Evolutionary conservation across 2,888 invertebrate species (phyloP).

Genomic region (Drosophila fulvimacula): DNA sequence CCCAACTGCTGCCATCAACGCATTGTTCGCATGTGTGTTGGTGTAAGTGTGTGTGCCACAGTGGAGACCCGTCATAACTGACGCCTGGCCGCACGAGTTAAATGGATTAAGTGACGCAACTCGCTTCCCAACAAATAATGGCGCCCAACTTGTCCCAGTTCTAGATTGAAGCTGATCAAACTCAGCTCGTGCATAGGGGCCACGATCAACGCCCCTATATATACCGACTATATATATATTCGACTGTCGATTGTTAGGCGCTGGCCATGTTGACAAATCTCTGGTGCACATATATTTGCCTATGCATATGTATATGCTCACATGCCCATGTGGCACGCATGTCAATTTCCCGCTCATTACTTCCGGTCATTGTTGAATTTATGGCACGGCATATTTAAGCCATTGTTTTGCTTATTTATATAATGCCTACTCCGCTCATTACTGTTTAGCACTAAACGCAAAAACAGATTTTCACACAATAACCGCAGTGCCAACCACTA

Average conservation of each 20-base stretch:
- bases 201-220: conserved; percentile 17
- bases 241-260: not conserved
- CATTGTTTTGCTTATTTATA: conserved; percentile 55
- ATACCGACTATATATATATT: not conserved
- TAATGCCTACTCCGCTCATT: conserved; percentile 68
- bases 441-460: conserved; percentile 56
- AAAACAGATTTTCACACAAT: conserved; percentile 73
- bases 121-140: conserved; percentile 69
- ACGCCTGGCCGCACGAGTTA: conserved; percentile 55
- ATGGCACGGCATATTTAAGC: conserved; percentile 40
- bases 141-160: conserved; percentile 37
- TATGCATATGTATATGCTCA: not conserved
- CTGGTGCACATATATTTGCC: conserved; percentile 4
- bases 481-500: conserved; percentile 64
- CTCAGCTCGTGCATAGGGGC: conserved; percentile 50
- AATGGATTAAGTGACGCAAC: conserved; percentile 78
- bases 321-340: conserved; percentile 21
- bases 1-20: conserved; percentile 51
- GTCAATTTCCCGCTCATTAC: conserved; percentile 39
- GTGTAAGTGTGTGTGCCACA: conserved; percentile 27
- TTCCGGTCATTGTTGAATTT: conserved; percentile 58
- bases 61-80: conserved; percentile 54
- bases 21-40: conserved; percentile 34
- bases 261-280: conserved; percentile 21
- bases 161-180: conserved; percentile 49